Base-by-base conservation (phyloP, 2,113 vertebrate genomes). In the Cyphomyrus discorhynchus region DNA sequence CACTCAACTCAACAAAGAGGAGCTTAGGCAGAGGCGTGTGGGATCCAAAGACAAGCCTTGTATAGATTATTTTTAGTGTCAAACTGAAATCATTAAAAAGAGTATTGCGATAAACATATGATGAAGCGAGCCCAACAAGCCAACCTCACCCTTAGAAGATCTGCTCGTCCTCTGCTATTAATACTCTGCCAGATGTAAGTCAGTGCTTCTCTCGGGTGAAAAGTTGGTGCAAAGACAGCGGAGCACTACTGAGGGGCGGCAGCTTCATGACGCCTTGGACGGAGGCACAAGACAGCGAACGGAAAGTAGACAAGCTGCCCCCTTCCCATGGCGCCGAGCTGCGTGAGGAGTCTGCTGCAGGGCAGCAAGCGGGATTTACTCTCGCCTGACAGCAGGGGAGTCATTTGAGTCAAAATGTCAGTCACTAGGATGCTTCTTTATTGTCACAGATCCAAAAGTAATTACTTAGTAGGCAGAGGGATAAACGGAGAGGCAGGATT, bases 391-490 rank as follows among this genome's bases (percentile, higher is more conserved):
- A 24, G 86, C 90, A 58, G 86, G 90, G 50, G 77, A 66, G 80
- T 49, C 50, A 42, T 53, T 88, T 77, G 24, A 90, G 89, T 88
- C 83, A 46, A 82, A 88, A 87, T 62, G 90, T 90, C 90, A 62
- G 87, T 90, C 77, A 84, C 52, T 24, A 24, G 87, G 49, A 45
- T 85, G 52, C 58, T 90, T 88, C 31, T 10, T 58, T 52, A 82
- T 74, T 88, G 90, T 90, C 77, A 85, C 80, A 45, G 5, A 84
- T 88, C 87, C 90, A 90, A 88, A 83, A 49, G 86, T 88, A 56
- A 88, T 88, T 90, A 88, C 85, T 88, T 84, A 88, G 49, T 52
- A 52, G 46, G 90, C 52, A 86, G 82, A 35, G 39, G 87, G 77
- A 47, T 49, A 74, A 89, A 86, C n/a, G 45, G 27, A 83, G 42